Conservation (phyloP, 2,888 invertebrate genomes). For the Crossocerus cetratus region DNA sequence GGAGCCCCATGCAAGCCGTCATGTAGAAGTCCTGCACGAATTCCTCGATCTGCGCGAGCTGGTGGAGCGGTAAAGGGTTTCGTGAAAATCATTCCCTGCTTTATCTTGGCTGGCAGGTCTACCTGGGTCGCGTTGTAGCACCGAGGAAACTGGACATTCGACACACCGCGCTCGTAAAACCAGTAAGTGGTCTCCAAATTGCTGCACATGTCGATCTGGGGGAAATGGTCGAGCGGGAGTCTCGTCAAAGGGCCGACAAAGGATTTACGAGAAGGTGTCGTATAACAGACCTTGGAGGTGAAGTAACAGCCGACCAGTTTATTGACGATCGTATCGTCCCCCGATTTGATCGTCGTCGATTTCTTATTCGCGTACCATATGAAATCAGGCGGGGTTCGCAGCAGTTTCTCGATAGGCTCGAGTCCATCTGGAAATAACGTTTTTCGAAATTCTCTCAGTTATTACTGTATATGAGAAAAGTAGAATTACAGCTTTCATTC, state of each 20-base stretch:
- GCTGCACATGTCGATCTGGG: conserved; percentile 55
- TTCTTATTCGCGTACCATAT: conserved; percentile 49
- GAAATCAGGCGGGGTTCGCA: conserved; percentile 40
- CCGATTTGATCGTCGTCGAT: conserved; percentile 9
- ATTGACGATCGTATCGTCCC: conserved; percentile 48
- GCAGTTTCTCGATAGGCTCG: conserved; percentile 45
- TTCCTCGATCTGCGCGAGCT: conserved; percentile 47
- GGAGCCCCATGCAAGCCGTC: conserved; percentile 49
- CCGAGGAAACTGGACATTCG: conserved; percentile 52
- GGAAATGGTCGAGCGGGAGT: background rate
- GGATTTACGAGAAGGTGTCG: background rate
- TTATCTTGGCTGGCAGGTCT: background rate
- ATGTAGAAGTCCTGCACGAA: conserved; percentile 52
- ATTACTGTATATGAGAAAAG: background rate
- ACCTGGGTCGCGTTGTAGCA: conserved; percentile 55
- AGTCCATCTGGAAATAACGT: conserved; percentile 27
- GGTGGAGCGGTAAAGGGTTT: background rate
- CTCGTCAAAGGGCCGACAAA: no score
- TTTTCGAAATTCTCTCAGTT: background rate
- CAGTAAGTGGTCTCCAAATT: conserved; percentile 53
- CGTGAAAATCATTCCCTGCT: background rate
- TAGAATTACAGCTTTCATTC: conserved; percentile 30
- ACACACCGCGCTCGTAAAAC: conserved; percentile 51
- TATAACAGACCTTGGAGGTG: conserved; percentile 46
- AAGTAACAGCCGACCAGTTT: conserved; percentile 55